Conservation (phyloP, 2,888 invertebrate genomes). For the Amorpha juglandis region DNA sequence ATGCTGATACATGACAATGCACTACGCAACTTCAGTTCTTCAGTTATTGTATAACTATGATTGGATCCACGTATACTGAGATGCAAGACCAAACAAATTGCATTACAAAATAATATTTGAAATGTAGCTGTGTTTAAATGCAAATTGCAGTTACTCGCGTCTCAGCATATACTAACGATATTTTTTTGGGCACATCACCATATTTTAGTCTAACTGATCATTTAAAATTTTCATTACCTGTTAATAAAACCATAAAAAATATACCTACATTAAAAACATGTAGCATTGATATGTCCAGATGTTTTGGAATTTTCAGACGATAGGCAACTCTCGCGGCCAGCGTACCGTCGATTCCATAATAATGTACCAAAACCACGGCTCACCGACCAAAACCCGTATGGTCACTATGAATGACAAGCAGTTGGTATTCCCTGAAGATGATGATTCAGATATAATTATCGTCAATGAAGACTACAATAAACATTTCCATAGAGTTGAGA, state of each 20-base stretch:
- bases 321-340: conserved; percentile 88
- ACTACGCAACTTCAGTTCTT: too few relatives aligned
- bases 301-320: conserved; percentile 92
- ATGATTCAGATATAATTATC: conserved; percentile 76
- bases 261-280: conserved; percentile 37
- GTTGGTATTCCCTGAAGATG: conserved; percentile 72
- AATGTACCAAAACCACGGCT: conserved; percentile 72
- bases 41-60: too few relatives aligned
- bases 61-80: too few relatives aligned
- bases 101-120: too few relatives aligned
- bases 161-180: too few relatives aligned
- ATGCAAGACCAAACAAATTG: too few relatives aligned
- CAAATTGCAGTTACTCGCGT: too few relatives aligned
- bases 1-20: too few relatives aligned
- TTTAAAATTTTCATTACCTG: too few relatives aligned
- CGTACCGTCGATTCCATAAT: conserved; percentile 83
- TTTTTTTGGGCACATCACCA: too few relatives aligned
- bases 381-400: conserved; percentile 60
- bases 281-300: conserved; percentile 87
- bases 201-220: too few relatives aligned
- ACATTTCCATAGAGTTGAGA: conserved; percentile 54
- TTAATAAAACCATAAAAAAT: background rate
- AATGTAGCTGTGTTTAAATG: too few relatives aligned
- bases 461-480: conserved; percentile 72
- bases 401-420: conserved; percentile 72